These are phyloP conservation scores for Pseudolaguvia tuberculata DNA, from an alignment of 2,113 vertebrate species.

Conservation along the genomic window DNA sequence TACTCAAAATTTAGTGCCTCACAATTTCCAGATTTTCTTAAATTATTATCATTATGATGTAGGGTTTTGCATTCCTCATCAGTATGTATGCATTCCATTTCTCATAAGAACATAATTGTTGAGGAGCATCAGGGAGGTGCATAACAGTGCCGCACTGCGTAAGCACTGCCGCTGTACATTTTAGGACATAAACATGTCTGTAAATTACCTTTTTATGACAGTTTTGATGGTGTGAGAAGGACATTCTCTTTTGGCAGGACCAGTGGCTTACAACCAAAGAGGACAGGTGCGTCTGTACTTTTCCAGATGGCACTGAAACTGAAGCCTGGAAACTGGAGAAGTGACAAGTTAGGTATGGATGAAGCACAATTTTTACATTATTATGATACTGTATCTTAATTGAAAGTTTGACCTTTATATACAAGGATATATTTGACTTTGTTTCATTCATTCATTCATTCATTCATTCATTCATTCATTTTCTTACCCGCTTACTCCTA, in stretches of 20 bases:
- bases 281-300: constrained; percentile 59
- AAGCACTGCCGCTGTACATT: not conserved
- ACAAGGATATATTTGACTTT: not conserved
- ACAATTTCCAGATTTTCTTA: not conserved
- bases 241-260: constrained; percentile 51
- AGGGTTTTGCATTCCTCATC: not conserved
- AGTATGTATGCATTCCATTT: not conserved
- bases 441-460: too few relatives aligned
- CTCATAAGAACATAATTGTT: not conserved
- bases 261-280: constrained; percentile 56
- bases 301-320: constrained; percentile 59
- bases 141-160: too few relatives aligned
- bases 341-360: constrained; percentile 19
- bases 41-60: too few relatives aligned
- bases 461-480: too few relatives aligned
- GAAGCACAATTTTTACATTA: not conserved
- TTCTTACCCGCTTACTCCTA: too few relatives aligned
- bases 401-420: not conserved
- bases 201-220: not conserved
- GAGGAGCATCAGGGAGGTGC: not conserved
- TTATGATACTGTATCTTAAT: not conserved
- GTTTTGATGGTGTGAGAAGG: constrained; percentile 30
- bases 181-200: not conserved
- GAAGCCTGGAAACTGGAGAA: constrained; percentile 32
- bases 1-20: not conserved